Conservation (phyloP, 2,113 vertebrate species). For the Heptranchias perlo region DNA sequence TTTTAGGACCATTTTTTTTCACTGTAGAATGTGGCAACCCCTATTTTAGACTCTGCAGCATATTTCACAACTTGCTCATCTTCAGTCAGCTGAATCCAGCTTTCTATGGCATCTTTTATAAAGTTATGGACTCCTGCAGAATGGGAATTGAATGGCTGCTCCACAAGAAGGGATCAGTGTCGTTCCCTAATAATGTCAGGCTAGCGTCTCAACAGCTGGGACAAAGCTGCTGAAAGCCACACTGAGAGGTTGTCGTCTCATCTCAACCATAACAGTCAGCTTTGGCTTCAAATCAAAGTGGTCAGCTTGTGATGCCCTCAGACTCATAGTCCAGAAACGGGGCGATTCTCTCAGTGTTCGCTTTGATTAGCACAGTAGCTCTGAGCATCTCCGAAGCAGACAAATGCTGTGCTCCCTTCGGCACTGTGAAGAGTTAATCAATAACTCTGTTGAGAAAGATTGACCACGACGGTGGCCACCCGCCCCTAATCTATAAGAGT, state of each 20-base stretch:
- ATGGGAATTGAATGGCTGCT: not conserved
- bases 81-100: not conserved
- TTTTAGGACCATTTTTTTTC: not conserved
- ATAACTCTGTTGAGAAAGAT: constrained; percentile 28
- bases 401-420: not conserved
- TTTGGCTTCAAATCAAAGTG: not conserved
- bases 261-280: not conserved
- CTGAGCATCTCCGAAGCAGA: not conserved
- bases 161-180: not conserved
- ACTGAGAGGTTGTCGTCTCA: not conserved
- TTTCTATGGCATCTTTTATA: not conserved
- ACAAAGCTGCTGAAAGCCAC: not conserved
- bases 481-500: not conserved
- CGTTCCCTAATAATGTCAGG: not conserved
- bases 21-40: not conserved
- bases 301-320: not conserved
- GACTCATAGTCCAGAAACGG: not conserved
- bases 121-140: not conserved
- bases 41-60: not conserved
- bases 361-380: not conserved
- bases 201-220: not conserved
- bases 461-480: not conserved
- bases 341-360: not conserved
- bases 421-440: not conserved
- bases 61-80: not conserved